phyloP scores from a whole-genome alignment of 2,888 invertebrate species.

The Lepetodrilus schrolli region DNA sequence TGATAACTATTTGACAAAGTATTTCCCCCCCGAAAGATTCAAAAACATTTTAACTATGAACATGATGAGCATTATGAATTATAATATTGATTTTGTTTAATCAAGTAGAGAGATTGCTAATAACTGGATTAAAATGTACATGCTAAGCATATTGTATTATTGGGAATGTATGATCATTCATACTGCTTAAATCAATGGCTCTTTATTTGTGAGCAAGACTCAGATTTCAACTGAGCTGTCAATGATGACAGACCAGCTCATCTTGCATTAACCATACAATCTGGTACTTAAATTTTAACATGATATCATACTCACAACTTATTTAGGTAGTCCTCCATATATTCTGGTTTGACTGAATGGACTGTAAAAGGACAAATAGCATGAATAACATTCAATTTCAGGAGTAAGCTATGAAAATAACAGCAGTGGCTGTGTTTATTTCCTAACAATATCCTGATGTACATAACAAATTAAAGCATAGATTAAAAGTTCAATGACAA shows the following conservation, averaged over 20 bases:
- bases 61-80: background rate
- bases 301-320: constrained; percentile 96
- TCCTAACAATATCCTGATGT: background rate
- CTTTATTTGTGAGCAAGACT: too few species aligned
- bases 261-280: too few species aligned
- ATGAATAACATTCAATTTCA: background rate
- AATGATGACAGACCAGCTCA: too few species aligned
- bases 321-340: constrained; percentile 87
- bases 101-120: too few species aligned
- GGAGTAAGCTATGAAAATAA: background rate
- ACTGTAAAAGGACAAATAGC: constrained; percentile 75
- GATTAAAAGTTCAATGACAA: background rate
- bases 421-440: background rate
- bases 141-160: too few species aligned
- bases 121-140: too few species aligned
- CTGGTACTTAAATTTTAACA: too few species aligned
- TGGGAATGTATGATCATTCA: too few species aligned
- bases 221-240: too few species aligned
- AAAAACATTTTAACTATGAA: background rate
- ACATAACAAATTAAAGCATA: background rate
- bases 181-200: too few species aligned
- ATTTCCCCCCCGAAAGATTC: background rate
- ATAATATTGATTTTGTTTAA: background rate
- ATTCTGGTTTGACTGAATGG: constrained; percentile 93
- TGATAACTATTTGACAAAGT: background rate